A percentile compares a stretch with the other conserved stretches of the same genome.
phyloP scores from a whole-genome alignment of 37 sponge, comb jelly and placozoan species.

The Ephydatia muelleri region DNA sequence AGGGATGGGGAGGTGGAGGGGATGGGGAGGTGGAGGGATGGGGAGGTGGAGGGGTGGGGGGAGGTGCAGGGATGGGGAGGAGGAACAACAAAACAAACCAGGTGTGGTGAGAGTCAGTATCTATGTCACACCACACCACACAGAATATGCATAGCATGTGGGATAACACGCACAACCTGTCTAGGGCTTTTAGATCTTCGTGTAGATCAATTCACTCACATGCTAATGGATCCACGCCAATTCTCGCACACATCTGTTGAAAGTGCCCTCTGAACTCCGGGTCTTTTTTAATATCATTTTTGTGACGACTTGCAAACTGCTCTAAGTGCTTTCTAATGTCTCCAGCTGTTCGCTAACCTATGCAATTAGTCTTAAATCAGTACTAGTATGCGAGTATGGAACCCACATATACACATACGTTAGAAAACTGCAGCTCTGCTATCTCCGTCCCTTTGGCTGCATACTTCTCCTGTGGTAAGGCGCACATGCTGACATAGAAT shows the following conservation, averaged over 20 bases:
- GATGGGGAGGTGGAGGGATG: too few species aligned
- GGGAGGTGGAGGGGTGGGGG: too few species aligned
- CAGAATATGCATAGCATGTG: too few species aligned
- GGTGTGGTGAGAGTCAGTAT: too few species aligned
- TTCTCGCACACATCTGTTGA: slow-evolving; percentile 98
- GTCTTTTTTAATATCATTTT: slow-evolving; percentile 91
- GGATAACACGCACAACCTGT: too few species aligned
- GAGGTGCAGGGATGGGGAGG: too few species aligned
- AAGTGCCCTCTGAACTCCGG: slow-evolving; percentile 95
- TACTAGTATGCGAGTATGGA: neutral
- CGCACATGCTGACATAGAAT: neutral
- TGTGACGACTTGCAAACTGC: slow-evolving; percentile 91
- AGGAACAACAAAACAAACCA: too few species aligned
- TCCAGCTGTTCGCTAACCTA: slow-evolving; percentile 87
- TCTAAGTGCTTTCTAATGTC: slow-evolving; percentile 78
- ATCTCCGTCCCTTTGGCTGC: slow-evolving; percentile 94
- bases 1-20: too few species aligned
- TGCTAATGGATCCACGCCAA: slow-evolving; percentile 98
- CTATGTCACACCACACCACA: too few species aligned
- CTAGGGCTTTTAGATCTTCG: too few species aligned
- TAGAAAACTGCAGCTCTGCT: slow-evolving; percentile 87
- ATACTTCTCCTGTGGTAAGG: slow-evolving; percentile 69
- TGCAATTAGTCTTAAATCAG: neutral
- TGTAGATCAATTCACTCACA: slow-evolving; percentile 82
- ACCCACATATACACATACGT: slow-evolving; percentile 37